These are phyloP conservation scores for Melanotaenia maccullochi DNA, from an alignment of 2,797 vertebrate genomes.

Conservation along the genomic window DNA sequence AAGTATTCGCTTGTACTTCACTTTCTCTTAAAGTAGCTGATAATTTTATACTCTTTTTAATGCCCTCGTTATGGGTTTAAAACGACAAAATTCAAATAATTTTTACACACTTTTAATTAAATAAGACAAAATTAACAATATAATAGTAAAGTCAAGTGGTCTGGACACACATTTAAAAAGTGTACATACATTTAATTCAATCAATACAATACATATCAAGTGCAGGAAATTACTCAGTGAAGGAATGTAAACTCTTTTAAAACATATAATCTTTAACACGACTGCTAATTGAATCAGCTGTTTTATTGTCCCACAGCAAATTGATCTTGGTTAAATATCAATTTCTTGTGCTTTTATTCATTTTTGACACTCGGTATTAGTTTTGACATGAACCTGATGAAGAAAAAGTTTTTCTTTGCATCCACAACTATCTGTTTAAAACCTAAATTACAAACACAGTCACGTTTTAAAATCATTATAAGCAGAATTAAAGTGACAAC, in stretches of 20 bases:
- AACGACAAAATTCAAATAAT: background rate
- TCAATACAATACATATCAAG: background rate
- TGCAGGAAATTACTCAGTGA: no score
- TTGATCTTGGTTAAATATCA: slow-evolving; percentile 13
- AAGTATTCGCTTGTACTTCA: background rate
- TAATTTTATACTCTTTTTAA: background rate
- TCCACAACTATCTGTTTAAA: slow-evolving; percentile 10
- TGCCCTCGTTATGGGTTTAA: background rate
- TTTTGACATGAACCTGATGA: no score
- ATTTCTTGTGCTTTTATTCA: slow-evolving; percentile 17
- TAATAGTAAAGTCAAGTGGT: slow-evolving; percentile 5
- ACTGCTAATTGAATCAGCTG: background rate
- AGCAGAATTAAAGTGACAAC: background rate
- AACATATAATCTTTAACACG: background rate
- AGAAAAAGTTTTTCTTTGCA: background rate
- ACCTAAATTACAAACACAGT: background rate
- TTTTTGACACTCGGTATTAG: slow-evolving; percentile 20
- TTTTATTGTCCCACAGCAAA: slow-evolving; percentile 24
- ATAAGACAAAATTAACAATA: background rate
- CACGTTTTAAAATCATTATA: background rate
- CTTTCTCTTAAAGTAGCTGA: background rate
- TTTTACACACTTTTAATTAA: background rate
- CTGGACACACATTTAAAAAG: background rate
- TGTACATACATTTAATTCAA: slow-evolving; percentile 4
- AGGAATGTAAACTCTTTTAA: no score